Conservation (phyloP, 2,113 vertebrate species). For the Lasiurus borealis region DNA sequence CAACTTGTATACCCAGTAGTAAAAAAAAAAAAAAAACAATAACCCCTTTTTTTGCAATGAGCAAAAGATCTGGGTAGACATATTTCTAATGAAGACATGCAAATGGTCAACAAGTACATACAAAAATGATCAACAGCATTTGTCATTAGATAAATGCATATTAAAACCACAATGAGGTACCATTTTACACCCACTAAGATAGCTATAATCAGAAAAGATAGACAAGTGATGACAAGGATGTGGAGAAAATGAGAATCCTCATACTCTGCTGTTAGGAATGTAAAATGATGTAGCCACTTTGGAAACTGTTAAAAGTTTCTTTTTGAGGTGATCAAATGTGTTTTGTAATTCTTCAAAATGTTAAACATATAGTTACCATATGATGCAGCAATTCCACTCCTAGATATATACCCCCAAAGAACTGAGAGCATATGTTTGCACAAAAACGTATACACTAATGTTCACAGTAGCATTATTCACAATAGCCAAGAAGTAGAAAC, state of each 20-base stretch:
- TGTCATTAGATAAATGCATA: slow-evolving; percentile 1
- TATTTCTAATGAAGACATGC: background rate
- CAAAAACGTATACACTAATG: background rate
- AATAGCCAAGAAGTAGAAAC: background rate
- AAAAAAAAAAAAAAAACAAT: slow-evolving; percentile 26
- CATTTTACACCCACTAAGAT: background rate
- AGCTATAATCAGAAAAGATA: background rate
- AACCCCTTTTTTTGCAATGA: background rate
- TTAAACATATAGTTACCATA: background rate
- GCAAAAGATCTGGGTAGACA: background rate
- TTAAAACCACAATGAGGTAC: background rate
- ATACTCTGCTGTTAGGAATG: background rate
- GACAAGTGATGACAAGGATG: background rate
- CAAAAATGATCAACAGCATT: background rate
- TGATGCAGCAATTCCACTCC: background rate
- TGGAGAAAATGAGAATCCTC: background rate
- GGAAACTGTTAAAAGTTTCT: background rate
- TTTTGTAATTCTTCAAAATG: background rate
- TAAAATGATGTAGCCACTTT: background rate
- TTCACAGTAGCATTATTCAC: background rate
- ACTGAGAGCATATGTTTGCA: background rate
- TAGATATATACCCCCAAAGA: background rate
- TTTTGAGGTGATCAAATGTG: background rate
- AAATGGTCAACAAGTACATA: background rate
- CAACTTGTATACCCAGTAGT: background rate